phyloP scores from a whole-genome alignment of 2,797 vertebrate genomes.

The Enteromius mattozi region DNA sequence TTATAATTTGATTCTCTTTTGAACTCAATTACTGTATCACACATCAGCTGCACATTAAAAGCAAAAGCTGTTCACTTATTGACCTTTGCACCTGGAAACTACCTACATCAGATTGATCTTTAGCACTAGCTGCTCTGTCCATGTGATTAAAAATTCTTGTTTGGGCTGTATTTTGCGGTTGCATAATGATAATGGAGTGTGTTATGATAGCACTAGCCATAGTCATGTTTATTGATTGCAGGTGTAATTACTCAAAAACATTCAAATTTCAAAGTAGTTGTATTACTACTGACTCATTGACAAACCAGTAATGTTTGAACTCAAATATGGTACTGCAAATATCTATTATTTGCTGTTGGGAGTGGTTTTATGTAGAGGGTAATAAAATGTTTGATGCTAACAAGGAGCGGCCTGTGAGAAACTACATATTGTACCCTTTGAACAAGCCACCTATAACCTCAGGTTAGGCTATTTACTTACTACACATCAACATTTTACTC shows the following conservation, averaged over 20 bases:
- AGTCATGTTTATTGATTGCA: neutral
- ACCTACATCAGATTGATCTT: neutral
- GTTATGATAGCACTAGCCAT: neutral
- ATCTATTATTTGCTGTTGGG: slow-evolving; percentile 17
- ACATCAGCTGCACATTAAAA: neutral
- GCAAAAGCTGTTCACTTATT: neutral
- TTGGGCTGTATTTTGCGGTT: neutral
- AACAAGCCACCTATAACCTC: neutral
- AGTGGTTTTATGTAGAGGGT: neutral
- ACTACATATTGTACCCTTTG: neutral
- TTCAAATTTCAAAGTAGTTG: neutral
- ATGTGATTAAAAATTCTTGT: neutral
- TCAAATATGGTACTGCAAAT: neutral
- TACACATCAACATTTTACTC: neutral
- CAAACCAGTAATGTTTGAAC: neutral
- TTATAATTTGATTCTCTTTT: neutral
- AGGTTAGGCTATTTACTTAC: neutral
- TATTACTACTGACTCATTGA: neutral
- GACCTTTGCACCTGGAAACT: neutral
- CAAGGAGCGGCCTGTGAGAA: neutral
- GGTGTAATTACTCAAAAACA: neutral
- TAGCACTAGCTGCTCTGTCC: neutral
- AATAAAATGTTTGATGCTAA: neutral
- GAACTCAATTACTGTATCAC: neutral
- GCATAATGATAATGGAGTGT: neutral